Conservation (phyloP, 2,797 vertebrate species). For the Tympanoctomys barrerae region DNA sequence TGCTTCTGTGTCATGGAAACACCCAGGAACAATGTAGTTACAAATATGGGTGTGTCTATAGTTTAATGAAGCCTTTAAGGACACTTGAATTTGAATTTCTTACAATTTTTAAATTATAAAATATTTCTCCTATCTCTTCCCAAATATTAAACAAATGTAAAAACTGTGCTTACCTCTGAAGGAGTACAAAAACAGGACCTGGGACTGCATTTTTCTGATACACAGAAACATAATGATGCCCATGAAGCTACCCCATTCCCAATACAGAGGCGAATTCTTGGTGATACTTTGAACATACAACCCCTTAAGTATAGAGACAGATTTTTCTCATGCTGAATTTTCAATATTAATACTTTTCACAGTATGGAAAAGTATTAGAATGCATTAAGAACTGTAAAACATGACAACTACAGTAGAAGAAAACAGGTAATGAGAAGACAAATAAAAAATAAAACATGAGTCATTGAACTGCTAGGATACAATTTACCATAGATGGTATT, state of each 20-base stretch:
- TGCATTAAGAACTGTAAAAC: neutral
- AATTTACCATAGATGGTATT: neutral
- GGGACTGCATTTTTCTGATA: neutral
- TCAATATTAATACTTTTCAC: neutral
- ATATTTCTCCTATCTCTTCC: neutral
- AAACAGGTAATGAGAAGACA: neutral
- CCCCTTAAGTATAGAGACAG: neutral
- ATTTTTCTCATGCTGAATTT: slow-evolving; percentile 11
- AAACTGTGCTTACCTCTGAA: neutral
- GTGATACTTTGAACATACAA: neutral
- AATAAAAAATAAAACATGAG: neutral
- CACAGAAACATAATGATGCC: neutral
- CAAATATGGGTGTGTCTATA: neutral
- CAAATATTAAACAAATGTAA: slow-evolving; percentile 15
- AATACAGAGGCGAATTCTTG: neutral
- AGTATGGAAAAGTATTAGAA: neutral
- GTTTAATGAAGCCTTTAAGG: neutral
- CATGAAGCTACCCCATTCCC: too few relatives aligned
- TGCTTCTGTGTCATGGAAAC: neutral
- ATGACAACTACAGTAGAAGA: neutral
- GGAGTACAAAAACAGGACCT: neutral
- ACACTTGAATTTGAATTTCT: slow-evolving; percentile 15
- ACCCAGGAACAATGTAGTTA: neutral
- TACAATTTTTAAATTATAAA: neutral
- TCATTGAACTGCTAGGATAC: neutral